Conservation (phyloP, 2,113 vertebrate genomes). For the Pseudorhombus dupliciocellatus region DNA sequence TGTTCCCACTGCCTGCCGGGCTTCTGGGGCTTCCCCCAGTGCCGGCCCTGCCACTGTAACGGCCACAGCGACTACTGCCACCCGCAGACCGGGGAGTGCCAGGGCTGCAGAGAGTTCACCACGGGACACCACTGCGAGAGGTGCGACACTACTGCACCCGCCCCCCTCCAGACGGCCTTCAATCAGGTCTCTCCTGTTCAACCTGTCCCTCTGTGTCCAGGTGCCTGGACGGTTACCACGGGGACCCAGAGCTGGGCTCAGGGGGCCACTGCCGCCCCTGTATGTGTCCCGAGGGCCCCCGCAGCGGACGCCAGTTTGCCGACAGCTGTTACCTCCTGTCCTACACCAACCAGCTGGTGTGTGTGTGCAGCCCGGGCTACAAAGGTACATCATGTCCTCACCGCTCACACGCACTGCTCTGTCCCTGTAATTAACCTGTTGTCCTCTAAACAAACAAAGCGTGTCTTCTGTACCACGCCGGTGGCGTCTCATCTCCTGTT, state of each 20-base stretch:
- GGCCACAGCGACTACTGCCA: slow-evolving; percentile 89
- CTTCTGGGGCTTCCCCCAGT: slow-evolving; percentile 95
- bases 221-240: slow-evolving; percentile 91
- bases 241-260: slow-evolving; percentile 88
- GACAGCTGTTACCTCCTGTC: slow-evolving; percentile 88
- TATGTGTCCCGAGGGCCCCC: slow-evolving; percentile 91
- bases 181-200: neutral
- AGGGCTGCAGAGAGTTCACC: slow-evolving; percentile 89
- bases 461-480: too few species aligned
- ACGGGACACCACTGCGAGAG: slow-evolving; percentile 91
- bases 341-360: slow-evolving; percentile 82
- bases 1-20: slow-evolving; percentile 90
- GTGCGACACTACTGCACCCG: slow-evolving; percentile 64
- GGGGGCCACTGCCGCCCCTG: slow-evolving; percentile 92
- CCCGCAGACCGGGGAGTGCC: slow-evolving; percentile 87
- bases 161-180: neutral
- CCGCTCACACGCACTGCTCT: slow-evolving; percentile 2
- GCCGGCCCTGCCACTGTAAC: slow-evolving; percentile 91
- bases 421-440: slow-evolving; percentile 25
- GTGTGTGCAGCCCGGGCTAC: slow-evolving; percentile 86
- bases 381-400: slow-evolving; percentile 55
- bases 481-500: neutral
- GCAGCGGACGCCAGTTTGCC: slow-evolving; percentile 90
- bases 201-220: slow-evolving; percentile 65
- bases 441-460: neutral